phyloP scores from a whole-genome alignment of 2,797 vertebrate species.

The Nyctibius grandis region DNA sequence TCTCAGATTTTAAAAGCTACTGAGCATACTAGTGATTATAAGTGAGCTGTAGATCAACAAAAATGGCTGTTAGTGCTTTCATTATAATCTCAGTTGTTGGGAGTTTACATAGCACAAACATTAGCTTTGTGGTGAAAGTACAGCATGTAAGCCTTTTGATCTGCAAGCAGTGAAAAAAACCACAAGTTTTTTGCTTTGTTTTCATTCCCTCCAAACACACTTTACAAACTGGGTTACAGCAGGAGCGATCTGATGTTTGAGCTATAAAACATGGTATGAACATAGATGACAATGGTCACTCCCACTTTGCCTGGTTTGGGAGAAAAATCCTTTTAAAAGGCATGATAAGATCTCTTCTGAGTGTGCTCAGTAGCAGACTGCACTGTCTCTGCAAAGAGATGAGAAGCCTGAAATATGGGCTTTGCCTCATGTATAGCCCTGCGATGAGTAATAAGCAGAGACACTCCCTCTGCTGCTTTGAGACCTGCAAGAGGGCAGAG shows the following conservation, averaged over 20 bases:
- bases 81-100: conserved; percentile 57
- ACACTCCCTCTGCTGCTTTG: background rate
- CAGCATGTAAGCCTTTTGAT: conserved; percentile 44
- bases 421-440: background rate
- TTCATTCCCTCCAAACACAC: conserved; percentile 28
- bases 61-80: conserved; percentile 57
- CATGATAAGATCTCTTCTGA: conserved; percentile 26
- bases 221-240: background rate
- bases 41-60: conserved; percentile 60
- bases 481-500: background rate
- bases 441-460: background rate
- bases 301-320: background rate
- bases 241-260: conserved; percentile 3
- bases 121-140: conserved; percentile 55
- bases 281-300: conserved; percentile 28
- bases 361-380: conserved; percentile 23
- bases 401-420: conserved; percentile 3
- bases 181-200: conserved; percentile 21
- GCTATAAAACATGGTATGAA: conserved; percentile 44
- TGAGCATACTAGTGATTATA: conserved; percentile 49
- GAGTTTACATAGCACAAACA: conserved; percentile 64
- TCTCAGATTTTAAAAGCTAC: conserved; percentile 45
- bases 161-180: background rate
- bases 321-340: conserved; percentile 15
- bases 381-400: background rate